phyloP scores from a whole-genome alignment of 2,113 vertebrate genomes.

The Hyperopisus bebe region DNA sequence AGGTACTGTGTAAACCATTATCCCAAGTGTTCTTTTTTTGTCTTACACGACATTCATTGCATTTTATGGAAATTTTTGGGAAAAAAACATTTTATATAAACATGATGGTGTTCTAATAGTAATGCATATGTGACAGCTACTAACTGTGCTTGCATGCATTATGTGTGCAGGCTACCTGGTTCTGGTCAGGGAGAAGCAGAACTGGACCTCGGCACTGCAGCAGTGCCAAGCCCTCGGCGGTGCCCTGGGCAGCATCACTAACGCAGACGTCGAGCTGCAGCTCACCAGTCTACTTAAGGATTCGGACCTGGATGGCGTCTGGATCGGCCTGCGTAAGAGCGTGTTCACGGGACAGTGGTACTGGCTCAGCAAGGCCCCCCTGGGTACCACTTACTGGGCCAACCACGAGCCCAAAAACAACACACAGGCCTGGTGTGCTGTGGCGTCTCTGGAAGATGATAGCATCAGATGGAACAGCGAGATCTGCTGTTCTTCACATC shows the following conservation, averaged over 20 bases:
- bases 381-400: constrained; percentile 39
- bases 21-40: not conserved
- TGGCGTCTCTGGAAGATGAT: constrained; percentile 6
- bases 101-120: not conserved
- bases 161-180: not conserved
- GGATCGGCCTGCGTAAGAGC: constrained; percentile 54
- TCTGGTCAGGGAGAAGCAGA: rapidly evolving
- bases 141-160: not conserved
- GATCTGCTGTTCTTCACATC: constrained; percentile 41
- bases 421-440: constrained; percentile 38
- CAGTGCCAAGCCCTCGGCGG: not conserved
- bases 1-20: not conserved
- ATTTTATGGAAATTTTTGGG: not conserved
- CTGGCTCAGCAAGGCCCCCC: constrained; percentile 29
- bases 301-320: constrained; percentile 6
- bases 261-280: rapidly evolving
- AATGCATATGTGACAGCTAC: not conserved
- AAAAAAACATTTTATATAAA: not conserved
- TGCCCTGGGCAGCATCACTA: constrained; percentile 35
- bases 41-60: not conserved
- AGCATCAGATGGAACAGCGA: constrained; percentile 35
- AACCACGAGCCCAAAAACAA: constrained; percentile 13
- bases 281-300: rapidly evolving
- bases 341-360: constrained; percentile 45
- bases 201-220: constrained; percentile 41